Percentiles rank a stretch among this genome's conserved stretches.
Conservation (phyloP, 2,888 invertebrate genomes). For the Plusia festucae region DNA sequence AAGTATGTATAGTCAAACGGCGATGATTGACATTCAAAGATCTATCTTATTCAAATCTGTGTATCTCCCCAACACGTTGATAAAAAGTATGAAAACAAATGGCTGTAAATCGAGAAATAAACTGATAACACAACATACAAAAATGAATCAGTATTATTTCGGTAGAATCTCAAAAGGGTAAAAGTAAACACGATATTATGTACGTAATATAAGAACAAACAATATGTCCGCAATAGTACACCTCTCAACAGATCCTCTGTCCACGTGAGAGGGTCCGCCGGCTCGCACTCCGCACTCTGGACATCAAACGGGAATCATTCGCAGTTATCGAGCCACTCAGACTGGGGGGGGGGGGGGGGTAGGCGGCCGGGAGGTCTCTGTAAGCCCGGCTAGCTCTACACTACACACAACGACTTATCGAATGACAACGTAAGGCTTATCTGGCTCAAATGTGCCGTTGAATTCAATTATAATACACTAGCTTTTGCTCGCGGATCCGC, state of each 20-base stretch:
- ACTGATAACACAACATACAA: not conserved
- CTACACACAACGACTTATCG: not conserved
- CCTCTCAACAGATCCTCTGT: slow-evolving; percentile 14
- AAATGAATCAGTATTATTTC: not conserved
- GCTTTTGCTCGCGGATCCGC: too few relatives aligned
- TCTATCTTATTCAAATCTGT: too few relatives aligned
- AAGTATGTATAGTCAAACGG: too few relatives aligned
- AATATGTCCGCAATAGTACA: slow-evolving; percentile 12
- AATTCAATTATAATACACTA: not conserved
- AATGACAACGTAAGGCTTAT: not conserved
- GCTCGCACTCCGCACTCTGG: not conserved
- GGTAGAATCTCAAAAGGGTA: too few relatives aligned
- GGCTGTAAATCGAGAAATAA: too few relatives aligned
- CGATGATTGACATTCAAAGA: too few relatives aligned
- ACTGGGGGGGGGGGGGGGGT: too few relatives aligned
- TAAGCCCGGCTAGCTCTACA: not conserved
- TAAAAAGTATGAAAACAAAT: not conserved
- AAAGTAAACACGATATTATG: slow-evolving; percentile 2
- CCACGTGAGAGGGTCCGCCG: slow-evolving; percentile 6
- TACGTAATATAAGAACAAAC: slow-evolving; percentile 1
- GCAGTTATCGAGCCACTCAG: slow-evolving; percentile 24
- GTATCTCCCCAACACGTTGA: too few relatives aligned
- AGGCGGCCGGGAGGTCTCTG: not conserved
- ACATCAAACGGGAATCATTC: slow-evolving; percentile 45
- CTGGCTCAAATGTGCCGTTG: not conserved